Evolutionary conservation across 2,797 vertebrate species (phyloP), one percentile per base, ranked within the genome.

Genomic region (Halcyon leucocephala): DNA sequence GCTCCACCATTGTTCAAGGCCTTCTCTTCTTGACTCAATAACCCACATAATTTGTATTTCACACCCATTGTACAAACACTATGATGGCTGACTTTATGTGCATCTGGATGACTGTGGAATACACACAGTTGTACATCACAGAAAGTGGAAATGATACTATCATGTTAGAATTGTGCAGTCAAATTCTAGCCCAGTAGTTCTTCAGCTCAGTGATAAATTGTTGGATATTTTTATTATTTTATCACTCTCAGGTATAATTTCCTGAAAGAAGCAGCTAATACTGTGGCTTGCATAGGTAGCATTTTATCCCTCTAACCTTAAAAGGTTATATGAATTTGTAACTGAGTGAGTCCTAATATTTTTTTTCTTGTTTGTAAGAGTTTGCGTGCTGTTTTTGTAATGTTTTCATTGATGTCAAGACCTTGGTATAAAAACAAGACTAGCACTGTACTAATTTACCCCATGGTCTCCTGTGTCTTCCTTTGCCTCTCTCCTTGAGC

Each of bases 391-490:
- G 97, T 98, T 99, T 97, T 99, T 98, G 96, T 95, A 98, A 98
- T 99, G 98, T 99, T 99, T 99, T 99, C 98, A 99, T 99, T 97
- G 98, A 98, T 99, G 98, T 99, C 98, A 98, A 98, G 98, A 98
- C 97, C 97, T 98, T 98, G 97, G 97, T 98, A 98, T 98, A 98
- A 99, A 98, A 99, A 99, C 98, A 99, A 98, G 97, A 98, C 98
- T 98, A 98, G 97, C 97, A 97, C 96, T 97, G 94, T 98, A 97
- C 97, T 98, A 98, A 98, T 98, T 98, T 98, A 97, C 96, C 98
- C 97, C 79, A 96, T 96, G 96, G 97, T 98, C 98, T 98, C 97
- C 98, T 91, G 93, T 94, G 97, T 97, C 97, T 97, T 96, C 96
- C 94, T 93, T 92, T 89, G 94, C 97, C 78, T 97, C 90, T 96